These are phyloP conservation scores for Labroides dimidiatus DNA, from an alignment of 2,797 vertebrate species.

Conservation along the genomic window DNA sequence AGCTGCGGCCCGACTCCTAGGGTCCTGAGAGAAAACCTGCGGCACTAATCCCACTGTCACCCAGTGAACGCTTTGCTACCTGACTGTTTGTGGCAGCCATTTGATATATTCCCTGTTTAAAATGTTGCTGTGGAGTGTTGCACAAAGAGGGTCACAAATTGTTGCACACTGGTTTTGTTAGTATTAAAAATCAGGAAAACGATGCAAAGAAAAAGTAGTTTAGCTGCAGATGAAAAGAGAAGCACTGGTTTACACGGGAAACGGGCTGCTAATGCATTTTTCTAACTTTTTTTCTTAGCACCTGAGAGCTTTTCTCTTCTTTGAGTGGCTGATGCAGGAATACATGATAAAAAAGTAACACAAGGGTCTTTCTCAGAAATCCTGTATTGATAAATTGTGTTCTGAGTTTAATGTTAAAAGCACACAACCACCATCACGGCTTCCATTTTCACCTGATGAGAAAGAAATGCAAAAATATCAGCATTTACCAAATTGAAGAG, in stretches of 20 bases:
- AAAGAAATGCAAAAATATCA: too few species aligned
- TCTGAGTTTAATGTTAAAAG: too few species aligned
- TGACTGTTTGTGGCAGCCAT: conserved; percentile 80
- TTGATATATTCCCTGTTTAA: conserved; percentile 72
- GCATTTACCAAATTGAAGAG: too few species aligned
- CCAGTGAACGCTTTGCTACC: conserved; percentile 65
- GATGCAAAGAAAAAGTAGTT: conserved; percentile 21
- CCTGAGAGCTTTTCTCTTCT: neutral
- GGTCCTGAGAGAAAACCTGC: conserved; percentile 86
- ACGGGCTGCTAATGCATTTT: neutral
- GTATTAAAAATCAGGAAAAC: conserved; percentile 44
- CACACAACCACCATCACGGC: too few species aligned
- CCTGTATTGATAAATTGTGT: neutral
- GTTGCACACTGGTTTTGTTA: conserved; percentile 52
- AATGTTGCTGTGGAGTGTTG: conserved; percentile 57
- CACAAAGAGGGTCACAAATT: conserved; percentile 62
- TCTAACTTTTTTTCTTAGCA: neutral
- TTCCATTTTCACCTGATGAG: too few species aligned
- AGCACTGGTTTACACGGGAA: neutral
- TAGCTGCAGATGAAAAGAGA: conserved; percentile 20
- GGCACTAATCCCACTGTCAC: conserved; percentile 79
- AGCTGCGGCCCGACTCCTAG: conserved; percentile 83
- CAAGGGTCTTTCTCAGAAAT: neutral
- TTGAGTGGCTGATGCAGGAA: neutral
- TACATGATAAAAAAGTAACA: neutral